phyloP scores from a whole-genome alignment of 1,140 invertebrate genomes.

The Neuroterus valhalla region DNA sequence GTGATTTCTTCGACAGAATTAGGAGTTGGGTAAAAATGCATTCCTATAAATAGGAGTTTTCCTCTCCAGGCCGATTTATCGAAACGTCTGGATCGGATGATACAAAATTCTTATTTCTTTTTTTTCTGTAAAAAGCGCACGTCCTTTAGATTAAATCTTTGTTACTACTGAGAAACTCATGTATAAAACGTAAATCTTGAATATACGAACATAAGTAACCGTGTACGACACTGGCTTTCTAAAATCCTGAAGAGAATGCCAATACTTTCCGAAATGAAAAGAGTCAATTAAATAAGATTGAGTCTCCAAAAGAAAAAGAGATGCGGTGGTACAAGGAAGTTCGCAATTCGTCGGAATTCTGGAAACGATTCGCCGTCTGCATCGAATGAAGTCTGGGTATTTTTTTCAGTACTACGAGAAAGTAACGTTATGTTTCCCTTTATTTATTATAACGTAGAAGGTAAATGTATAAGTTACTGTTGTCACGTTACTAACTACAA shows the following conservation, averaged over 20 bases:
- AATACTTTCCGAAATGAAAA: constrained; percentile 4
- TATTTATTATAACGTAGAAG: constrained; percentile 68
- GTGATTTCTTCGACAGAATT: no score
- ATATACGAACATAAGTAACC: constrained; percentile 3
- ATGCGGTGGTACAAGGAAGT: neutral
- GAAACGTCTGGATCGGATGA: no score
- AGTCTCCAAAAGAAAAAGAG: neutral
- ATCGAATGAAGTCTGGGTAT: constrained; percentile 16
- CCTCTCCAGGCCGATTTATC: no score
- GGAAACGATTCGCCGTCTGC: neutral
- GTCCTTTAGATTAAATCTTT: neutral
- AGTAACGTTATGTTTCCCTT: constrained; percentile 53
- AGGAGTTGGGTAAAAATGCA: no score
- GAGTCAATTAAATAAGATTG: constrained; percentile 5
- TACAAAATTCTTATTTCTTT: no score
- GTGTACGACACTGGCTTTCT: neutral
- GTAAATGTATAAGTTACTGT: constrained; percentile 69
- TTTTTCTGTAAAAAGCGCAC: no score
- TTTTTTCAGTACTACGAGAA: constrained; percentile 22
- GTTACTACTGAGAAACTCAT: neutral
- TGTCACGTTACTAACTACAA: constrained; percentile 70
- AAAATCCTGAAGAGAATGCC: neutral
- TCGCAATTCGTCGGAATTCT: neutral
- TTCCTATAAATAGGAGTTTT: no score
- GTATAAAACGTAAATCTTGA: neutral